A percentile compares a stretch with the other conserved stretches of the same genome.
phyloP scores from a whole-genome alignment of 2,888 invertebrate species.

The Fragum whitleyi region DNA sequence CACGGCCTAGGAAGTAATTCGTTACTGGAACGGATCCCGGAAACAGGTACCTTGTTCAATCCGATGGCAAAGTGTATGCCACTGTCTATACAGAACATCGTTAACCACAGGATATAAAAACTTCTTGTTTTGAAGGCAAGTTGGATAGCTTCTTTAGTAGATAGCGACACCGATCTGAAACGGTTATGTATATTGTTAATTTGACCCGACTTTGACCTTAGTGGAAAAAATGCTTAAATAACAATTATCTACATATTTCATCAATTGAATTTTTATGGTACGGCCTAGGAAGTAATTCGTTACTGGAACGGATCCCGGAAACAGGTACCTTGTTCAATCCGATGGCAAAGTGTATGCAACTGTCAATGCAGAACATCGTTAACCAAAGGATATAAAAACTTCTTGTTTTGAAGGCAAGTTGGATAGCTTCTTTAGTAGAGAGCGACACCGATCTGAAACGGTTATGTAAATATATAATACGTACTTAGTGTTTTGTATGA shows the following conservation, averaged over 20 bases:
- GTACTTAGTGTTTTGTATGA: too few species aligned
- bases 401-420: constrained; percentile 7
- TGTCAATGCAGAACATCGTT: not conserved
- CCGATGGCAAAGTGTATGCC: constrained; percentile 8
- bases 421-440: not conserved
- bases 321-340: constrained; percentile 2
- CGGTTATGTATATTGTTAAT: too few species aligned
- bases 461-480: too few species aligned
- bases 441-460: not conserved
- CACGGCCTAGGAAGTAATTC: too few species aligned
- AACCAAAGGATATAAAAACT: constrained; percentile 8
- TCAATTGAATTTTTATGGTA: too few species aligned
- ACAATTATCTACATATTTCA: too few species aligned
- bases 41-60: not conserved
- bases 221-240: too few species aligned
- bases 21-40: too few species aligned
- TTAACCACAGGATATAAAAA: constrained; percentile 6
- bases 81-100: not conserved
- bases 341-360: not conserved
- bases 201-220: too few species aligned
- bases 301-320: too few species aligned
- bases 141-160: not conserved
- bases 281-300: too few species aligned
- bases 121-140: constrained; percentile 10
- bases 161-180: not conserved